Conservation (phyloP, 2,888 invertebrate species). For the Erebia palarica region DNA sequence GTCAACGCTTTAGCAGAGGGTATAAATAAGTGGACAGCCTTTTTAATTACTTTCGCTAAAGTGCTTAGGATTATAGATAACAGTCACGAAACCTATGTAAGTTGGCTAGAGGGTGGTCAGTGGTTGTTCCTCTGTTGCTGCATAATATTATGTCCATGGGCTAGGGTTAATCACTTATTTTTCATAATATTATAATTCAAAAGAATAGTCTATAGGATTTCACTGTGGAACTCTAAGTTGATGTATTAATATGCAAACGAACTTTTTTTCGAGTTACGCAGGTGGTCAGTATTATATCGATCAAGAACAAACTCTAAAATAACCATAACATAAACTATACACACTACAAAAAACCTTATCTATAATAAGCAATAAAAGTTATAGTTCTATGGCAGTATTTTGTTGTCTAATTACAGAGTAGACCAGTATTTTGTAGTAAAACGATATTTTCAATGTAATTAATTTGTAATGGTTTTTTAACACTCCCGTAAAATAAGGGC, state of each 20-base stretch:
- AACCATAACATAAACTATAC: neutral
- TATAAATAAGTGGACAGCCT: too few species aligned
- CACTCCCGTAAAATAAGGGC: conserved; percentile 41
- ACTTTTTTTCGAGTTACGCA: conserved; percentile 46
- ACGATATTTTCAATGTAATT: conserved; percentile 48
- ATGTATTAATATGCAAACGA: conserved; percentile 45
- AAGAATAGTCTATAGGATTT: neutral
- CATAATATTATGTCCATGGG: too few species aligned
- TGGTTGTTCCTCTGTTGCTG: too few species aligned
- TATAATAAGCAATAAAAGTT: neutral
- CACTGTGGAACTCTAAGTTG: conserved; percentile 38
- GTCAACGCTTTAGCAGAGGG: too few species aligned
- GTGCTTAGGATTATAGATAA: too few species aligned
- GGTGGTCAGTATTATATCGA: conserved; percentile 38
- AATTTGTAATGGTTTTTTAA: conserved; percentile 49
- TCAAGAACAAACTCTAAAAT: conserved; percentile 18
- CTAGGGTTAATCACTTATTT: too few species aligned
- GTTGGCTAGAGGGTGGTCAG: too few species aligned
- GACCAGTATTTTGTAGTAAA: conserved; percentile 25
- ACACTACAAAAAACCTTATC: conserved; percentile 6
- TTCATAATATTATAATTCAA: too few species aligned
- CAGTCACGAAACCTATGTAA: too few species aligned
- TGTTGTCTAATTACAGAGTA: neutral
- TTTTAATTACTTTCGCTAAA: too few species aligned
- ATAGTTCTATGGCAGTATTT: neutral